These are phyloP conservation scores for Isurus oxyrinchus DNA, from an alignment of 2,113 vertebrate species.

Conservation along the genomic window DNA sequence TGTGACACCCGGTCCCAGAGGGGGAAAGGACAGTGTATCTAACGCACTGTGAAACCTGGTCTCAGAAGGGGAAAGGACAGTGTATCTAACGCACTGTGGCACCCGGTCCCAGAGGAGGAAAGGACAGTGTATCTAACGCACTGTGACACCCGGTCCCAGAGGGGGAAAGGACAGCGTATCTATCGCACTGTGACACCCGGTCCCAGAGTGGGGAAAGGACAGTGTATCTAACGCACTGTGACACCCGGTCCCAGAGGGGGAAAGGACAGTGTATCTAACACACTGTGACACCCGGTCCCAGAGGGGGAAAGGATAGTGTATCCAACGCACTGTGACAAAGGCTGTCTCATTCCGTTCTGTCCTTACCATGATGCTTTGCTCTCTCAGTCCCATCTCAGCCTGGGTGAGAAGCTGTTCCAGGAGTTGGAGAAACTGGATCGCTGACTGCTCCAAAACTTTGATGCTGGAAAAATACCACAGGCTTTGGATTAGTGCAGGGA, in stretches of 20 bases:
- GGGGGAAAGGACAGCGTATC: too few relatives aligned
- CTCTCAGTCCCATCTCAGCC: conserved; percentile 47
- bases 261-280: background rate
- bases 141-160: too few relatives aligned
- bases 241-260: background rate
- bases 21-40: too few relatives aligned
- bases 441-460: conserved; percentile 47
- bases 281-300: background rate
- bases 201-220: too few relatives aligned
- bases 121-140: too few relatives aligned
- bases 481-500: background rate
- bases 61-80: too few relatives aligned
- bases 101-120: too few relatives aligned
- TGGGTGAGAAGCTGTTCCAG: conserved; percentile 49
- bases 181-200: too few relatives aligned
- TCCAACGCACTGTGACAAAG: background rate
- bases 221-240: too few relatives aligned
- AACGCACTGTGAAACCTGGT: too few relatives aligned
- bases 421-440: conserved; percentile 50
- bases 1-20: too few relatives aligned
- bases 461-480: conserved; percentile 44
- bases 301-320: background rate
- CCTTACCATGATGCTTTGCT: conserved; percentile 57
- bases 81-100: too few relatives aligned
- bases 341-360: background rate